Evolutionary conservation across 2,113 vertebrate genomes (phyloP).

Genomic region (Brachyhypopomus occidentalis): DNA sequence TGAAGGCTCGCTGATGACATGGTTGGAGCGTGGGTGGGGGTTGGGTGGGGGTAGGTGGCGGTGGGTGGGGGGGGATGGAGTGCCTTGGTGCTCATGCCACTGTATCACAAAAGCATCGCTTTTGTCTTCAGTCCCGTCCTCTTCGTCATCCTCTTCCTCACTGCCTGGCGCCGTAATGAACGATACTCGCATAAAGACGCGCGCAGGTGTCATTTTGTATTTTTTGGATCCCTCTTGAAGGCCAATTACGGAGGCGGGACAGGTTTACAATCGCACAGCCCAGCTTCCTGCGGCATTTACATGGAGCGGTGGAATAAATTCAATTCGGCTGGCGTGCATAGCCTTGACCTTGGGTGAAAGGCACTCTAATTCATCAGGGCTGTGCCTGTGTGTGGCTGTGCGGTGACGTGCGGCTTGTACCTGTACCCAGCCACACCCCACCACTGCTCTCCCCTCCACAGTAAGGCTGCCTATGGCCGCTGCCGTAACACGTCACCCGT

Average conservation of each 20-base stretch:
- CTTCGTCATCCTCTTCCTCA: background rate
- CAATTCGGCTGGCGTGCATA: slow-evolving; percentile 63
- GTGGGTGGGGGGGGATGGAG: no score
- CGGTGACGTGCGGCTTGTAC: slow-evolving; percentile 59
- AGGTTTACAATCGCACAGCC: slow-evolving; percentile 57
- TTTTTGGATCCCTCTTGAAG: slow-evolving; percentile 31
- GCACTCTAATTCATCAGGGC: slow-evolving; percentile 62
- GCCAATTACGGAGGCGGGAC: slow-evolving; percentile 53
- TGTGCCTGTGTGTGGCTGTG: slow-evolving; percentile 53
- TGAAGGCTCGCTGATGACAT: slow-evolving; percentile 44
- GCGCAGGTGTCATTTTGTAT: slow-evolving; percentile 29
- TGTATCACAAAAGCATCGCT: slow-evolving; percentile 17
- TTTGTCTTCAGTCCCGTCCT: slow-evolving; percentile 28
- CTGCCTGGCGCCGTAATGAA: slow-evolving; percentile 45
- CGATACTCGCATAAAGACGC: slow-evolving; percentile 8
- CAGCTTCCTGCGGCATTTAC: slow-evolving; percentile 58
- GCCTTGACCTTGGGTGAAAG: slow-evolving; percentile 72
- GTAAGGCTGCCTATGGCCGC: background rate
- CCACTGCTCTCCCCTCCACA: background rate
- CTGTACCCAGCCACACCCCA: slow-evolving; percentile 35
- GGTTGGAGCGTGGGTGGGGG: background rate
- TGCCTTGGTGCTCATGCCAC: no score
- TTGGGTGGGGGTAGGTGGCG: no score
- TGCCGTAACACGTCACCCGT: background rate
- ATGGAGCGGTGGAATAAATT: slow-evolving; percentile 65